Percentiles rank a stretch among this genome's conserved stretches.
These are phyloP conservation scores for Arbacia lixula DNA, from an alignment of 53 echinoderm and acorn worm genomes.

Conservation along the genomic window DNA sequence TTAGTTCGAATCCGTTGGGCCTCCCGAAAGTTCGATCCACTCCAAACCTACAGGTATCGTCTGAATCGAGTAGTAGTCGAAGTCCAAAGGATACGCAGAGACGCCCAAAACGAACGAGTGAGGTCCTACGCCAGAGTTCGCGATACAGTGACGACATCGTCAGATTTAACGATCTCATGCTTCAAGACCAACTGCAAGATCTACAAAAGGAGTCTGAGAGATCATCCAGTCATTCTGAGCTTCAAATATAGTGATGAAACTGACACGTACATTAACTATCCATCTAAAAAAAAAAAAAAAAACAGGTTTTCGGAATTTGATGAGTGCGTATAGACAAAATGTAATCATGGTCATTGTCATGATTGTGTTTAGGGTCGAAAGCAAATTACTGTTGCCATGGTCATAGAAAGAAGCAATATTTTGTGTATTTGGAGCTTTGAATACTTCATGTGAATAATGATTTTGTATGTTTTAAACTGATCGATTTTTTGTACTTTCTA, in stretches of 20 bases:
- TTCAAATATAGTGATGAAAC: not conserved
- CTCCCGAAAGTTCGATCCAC: too few relatives aligned
- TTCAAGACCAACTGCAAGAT: conserved; percentile 7
- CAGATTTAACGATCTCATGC: conserved; percentile 53
- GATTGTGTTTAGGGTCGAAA: too few relatives aligned
- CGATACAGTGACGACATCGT: conserved; percentile 65
- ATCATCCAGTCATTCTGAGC: not conserved
- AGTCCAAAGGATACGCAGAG: not conserved
- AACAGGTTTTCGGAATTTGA: not conserved
- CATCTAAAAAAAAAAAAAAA: not conserved
- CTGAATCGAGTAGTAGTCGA: not conserved
- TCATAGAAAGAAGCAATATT: too few relatives aligned
- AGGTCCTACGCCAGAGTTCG: conserved; percentile 54
- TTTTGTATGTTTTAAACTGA: too few relatives aligned
- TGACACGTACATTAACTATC: not conserved
- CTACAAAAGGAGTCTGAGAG: not conserved
- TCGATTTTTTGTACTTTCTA: too few relatives aligned
- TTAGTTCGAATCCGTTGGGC: not conserved
- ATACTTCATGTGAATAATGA: too few relatives aligned
- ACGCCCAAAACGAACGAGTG: conserved; percentile 51
- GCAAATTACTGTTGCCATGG: too few relatives aligned
- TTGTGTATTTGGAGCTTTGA: too few relatives aligned
- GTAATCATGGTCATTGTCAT: not conserved
- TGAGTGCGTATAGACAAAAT: not conserved
- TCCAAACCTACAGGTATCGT: too few relatives aligned